A percentile compares a stretch with the other conserved stretches of the same genome.
These are phyloP conservation scores for Meta bourneti DNA, from an alignment of 2,888 invertebrate genomes.

Conservation along the genomic window DNA sequence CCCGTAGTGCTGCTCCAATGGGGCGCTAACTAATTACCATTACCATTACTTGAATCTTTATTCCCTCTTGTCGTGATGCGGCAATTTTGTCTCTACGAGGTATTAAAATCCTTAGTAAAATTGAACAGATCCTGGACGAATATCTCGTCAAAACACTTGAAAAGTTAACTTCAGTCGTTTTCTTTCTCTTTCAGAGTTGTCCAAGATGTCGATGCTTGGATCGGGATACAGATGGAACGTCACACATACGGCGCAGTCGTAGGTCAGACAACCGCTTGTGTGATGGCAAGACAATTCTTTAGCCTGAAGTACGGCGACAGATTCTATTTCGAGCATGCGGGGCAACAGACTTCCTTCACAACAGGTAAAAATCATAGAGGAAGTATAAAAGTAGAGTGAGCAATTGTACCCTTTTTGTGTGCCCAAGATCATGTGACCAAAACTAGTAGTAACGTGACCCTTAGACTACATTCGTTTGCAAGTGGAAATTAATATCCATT, in stretches of 20 bases:
- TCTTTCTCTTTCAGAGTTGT: slow-evolving; percentile 79
- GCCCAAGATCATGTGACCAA: too few relatives aligned
- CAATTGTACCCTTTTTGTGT: too few relatives aligned
- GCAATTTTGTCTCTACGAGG: too few relatives aligned
- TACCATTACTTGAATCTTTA: too few relatives aligned
- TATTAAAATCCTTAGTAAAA: too few relatives aligned
- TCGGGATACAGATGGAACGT: slow-evolving; percentile 90
- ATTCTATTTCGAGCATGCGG: slow-evolving; percentile 77
- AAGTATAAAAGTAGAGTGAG: not conserved
- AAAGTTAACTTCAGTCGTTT: not conserved
- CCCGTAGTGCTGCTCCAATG: too few relatives aligned
- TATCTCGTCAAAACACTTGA: not conserved
- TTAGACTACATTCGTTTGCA: too few relatives aligned
- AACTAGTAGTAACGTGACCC: too few relatives aligned
- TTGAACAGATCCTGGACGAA: too few relatives aligned
- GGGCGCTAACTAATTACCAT: too few relatives aligned
- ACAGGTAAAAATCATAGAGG: not conserved
- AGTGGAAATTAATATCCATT: not conserved
- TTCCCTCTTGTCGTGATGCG: too few relatives aligned
- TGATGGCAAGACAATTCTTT: slow-evolving; percentile 91
- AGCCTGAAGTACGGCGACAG: slow-evolving; percentile 84
- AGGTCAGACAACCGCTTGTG: slow-evolving; percentile 93
- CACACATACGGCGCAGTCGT: slow-evolving; percentile 90
- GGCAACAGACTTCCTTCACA: not conserved
- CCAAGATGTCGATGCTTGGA: slow-evolving; percentile 91